Evolutionary conservation across 2,797 vertebrate species (phyloP), one percentile per base, ranked within the genome.

Genomic region (Sebastes nivosus): DNA sequence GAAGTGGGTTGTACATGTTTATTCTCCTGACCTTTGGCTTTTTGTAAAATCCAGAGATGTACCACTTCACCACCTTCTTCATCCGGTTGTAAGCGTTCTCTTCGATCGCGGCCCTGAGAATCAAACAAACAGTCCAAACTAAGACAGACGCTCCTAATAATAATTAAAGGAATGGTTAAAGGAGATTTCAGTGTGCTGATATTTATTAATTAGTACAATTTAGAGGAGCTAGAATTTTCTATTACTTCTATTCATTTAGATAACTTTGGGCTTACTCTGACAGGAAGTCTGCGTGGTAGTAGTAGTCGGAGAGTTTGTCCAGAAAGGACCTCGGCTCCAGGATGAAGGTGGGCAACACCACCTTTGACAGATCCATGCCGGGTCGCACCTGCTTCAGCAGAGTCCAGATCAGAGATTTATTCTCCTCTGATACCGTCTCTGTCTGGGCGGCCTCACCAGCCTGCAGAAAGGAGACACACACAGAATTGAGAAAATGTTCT

Each of bases 1-100:
- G 14, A 14, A 67, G 16, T 3, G 0, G 2, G 5, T 10, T 32
- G 3, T 5, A 54, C 5, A 0, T 57, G 24, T 14, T 54, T 2
- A 10, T 6, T 30, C 30, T 70, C 4, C 81, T 76, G 87, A 99
- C 98, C 97, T 99, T 97, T 95, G 98, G 98, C 92, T 99, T 99
- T 91, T 99, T 99, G 95, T 99, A 99, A 94, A 99, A 99, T 86
- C 98, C 98, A 34, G 98, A 99, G 87, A 99, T 97, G 96, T 99
- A 99, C 98, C 98, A 99, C 89, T 98, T 99, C 77, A 99, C 98
- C 77, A 99, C 98, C 93, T 98, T 98, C 95, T 98, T 99, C 97
- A 99, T 97, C 24, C 98, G 97, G 81, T 97, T 96, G 88, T 98
- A 99, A 67, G 98, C 97, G 38, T 99, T 99, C 91, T 99, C 98